Conservation (phyloP, 2,888 invertebrate genomes). For the Synanthedon vespiformis region DNA sequence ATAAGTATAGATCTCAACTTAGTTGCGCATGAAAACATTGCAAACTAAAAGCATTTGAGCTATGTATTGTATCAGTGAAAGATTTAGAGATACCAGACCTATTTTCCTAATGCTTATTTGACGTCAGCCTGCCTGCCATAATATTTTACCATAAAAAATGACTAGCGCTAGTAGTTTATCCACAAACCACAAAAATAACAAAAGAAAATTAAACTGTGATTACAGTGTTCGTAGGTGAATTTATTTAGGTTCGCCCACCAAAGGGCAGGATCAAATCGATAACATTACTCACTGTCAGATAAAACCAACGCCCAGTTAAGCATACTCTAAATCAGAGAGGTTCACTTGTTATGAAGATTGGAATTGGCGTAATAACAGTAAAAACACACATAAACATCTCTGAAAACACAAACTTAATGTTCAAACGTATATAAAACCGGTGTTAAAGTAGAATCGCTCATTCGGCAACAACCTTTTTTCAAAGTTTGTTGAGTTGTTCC, state of each 20-base stretch:
- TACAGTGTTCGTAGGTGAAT: not conserved
- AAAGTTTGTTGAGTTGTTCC: not conserved
- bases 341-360: constrained; percentile 33
- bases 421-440: constrained; percentile 12
- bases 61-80: not conserved
- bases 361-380: constrained; percentile 30
- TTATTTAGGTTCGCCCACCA: not conserved
- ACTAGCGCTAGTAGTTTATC: not conserved
- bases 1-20: no score
- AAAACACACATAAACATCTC: constrained; percentile 22
- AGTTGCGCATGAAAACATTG: no score
- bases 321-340: constrained; percentile 3
- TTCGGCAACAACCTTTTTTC: not conserved
- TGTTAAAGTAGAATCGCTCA: constrained; percentile 2
- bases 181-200: not conserved
- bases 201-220: not conserved
- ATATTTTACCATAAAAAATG: not conserved
- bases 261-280: constrained; percentile 2
- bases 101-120: not conserved
- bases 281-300: constrained; percentile 12
- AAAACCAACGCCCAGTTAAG: constrained; percentile 13
- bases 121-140: not conserved
- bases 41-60: no score
- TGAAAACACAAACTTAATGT: constrained; percentile 20
- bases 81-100: not conserved